These are phyloP conservation scores for Peromyscus leucopus DNA, from an alignment of 2,113 vertebrate genomes.

Conservation along the genomic window DNA sequence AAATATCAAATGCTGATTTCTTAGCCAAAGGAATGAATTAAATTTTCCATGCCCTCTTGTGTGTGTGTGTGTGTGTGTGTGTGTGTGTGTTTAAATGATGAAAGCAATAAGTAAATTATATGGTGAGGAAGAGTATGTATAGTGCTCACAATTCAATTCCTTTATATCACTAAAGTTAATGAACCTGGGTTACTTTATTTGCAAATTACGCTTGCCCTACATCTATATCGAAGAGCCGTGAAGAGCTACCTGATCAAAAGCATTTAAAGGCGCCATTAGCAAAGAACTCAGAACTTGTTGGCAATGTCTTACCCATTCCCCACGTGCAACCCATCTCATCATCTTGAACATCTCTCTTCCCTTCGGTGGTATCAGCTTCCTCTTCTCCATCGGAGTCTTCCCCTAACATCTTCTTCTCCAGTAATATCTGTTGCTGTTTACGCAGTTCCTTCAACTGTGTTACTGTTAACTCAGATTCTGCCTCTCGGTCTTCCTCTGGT, in stretches of 20 bases:
- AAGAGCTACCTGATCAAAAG: neutral
- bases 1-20: neutral
- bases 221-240: neutral
- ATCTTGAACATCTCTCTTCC: conserved; percentile 77
- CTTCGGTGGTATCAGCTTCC: conserved; percentile 82
- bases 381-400: conserved; percentile 94
- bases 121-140: neutral
- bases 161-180: conserved; percentile 32
- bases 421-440: conserved; percentile 90
- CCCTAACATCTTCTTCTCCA: conserved; percentile 96
- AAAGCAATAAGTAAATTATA: conserved; percentile 19
- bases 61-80: neutral
- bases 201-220: neutral
- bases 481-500: conserved; percentile 95
- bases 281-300: conserved; percentile 32
- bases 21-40: neutral
- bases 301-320: conserved; percentile 94
- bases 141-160: neutral
- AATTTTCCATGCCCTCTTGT: neutral
- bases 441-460: conserved; percentile 94
- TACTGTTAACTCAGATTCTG: conserved; percentile 94
- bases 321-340: conserved; percentile 93
- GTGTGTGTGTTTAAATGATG: conserved; percentile 2
- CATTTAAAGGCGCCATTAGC: neutral
- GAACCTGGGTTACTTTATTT: neutral